Conservation (phyloP, 2,797 vertebrate species). For the Sebastes matsubarae region DNA sequence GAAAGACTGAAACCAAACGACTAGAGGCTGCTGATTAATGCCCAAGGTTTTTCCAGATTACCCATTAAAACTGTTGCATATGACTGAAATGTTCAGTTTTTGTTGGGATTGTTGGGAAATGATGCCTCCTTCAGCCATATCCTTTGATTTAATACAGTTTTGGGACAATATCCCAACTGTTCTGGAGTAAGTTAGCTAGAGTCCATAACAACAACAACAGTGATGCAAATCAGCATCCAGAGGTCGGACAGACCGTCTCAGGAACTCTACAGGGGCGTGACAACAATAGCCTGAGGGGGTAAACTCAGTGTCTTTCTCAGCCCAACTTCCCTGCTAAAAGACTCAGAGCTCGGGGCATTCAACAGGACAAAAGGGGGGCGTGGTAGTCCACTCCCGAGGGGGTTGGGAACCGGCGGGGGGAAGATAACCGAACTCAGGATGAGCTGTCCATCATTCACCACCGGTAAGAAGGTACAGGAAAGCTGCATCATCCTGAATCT, state of each 20-base stretch:
- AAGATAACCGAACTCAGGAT: not conserved
- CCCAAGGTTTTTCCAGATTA: not conserved
- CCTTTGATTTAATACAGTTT: not conserved
- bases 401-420: constrained; percentile 1
- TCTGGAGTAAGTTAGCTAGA: not conserved
- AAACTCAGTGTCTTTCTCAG: constrained; percentile 33
- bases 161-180: not conserved
- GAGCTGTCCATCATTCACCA: not conserved
- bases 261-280: not conserved
- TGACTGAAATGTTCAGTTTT: not conserved
- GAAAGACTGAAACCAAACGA: too few relatives aligned
- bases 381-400: not conserved
- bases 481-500: not conserved
- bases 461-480: fast-evolving
- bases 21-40: too few relatives aligned
- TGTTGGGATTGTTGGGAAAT: not conserved
- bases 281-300: constrained; percentile 27
- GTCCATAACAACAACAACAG: not conserved
- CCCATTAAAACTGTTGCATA: too few relatives aligned
- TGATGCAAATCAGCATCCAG: constrained; percentile 23
- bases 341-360: constrained; percentile 24
- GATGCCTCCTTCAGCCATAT: not conserved
- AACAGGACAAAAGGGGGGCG: constrained; percentile 58
- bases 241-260: not conserved
- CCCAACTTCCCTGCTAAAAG: constrained; percentile 26